Conservation (phyloP, 2,797 vertebrate genomes). For the Margarornis squamiger region DNA sequence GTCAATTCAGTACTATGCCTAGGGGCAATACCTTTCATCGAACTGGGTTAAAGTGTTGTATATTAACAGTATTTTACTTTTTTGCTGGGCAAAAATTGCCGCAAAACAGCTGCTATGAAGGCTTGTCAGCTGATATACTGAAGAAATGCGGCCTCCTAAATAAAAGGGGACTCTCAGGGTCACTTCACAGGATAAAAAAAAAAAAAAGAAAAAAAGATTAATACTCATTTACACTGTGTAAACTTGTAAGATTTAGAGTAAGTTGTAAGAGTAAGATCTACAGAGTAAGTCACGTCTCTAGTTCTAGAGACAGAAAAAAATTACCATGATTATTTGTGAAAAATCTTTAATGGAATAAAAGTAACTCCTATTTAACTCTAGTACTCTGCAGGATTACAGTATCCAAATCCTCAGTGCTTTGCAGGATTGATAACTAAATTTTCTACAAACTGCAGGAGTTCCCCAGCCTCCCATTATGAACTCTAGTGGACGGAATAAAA, state of each 20-base stretch:
- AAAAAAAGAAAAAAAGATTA: neutral
- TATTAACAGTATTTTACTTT: neutral
- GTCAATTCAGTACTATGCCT: neutral
- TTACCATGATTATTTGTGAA: neutral
- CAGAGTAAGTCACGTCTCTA: neutral
- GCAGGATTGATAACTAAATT: neutral
- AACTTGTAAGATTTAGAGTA: neutral
- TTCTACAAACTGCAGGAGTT: neutral
- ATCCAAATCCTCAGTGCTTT: slow-evolving; percentile 9
- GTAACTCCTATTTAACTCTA: neutral
- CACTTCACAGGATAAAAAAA: neutral
- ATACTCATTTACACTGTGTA: neutral
- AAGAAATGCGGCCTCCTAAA: neutral
- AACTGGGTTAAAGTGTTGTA: neutral
- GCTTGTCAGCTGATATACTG: neutral
- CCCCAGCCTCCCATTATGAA: neutral
- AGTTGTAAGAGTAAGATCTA: neutral
- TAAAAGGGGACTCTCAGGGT: neutral
- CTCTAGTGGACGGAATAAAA: neutral
- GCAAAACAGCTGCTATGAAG: neutral
- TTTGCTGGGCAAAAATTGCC: neutral
- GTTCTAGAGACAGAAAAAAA: slow-evolving; percentile 21
- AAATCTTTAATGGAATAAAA: slow-evolving; percentile 45
- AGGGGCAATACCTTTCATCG: neutral
- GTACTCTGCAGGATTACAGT: neutral